Evolutionary conservation across 2,113 vertebrate genomes (phyloP).

Genomic region (Onychorhynchus coronatus): DNA sequence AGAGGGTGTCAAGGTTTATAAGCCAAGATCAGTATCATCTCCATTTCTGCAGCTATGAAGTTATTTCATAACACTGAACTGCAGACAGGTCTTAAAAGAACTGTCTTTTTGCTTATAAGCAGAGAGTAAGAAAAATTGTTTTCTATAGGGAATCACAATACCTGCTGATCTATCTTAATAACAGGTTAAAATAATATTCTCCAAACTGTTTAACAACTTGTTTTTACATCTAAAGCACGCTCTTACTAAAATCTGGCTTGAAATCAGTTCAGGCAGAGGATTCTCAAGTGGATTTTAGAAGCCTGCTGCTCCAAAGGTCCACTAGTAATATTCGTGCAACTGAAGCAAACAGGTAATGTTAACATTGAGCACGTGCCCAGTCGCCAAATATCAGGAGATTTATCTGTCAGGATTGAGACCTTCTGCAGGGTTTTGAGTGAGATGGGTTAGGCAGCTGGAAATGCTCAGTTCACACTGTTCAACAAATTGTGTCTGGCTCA

Average conservation of each 20-base stretch:
- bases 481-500: neutral
- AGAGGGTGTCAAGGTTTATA: conserved; percentile 43
- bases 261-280: neutral
- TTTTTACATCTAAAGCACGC: neutral
- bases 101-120: neutral
- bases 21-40: conserved; percentile 38
- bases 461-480: neutral
- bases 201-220: neutral
- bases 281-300: neutral
- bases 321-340: neutral
- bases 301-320: neutral
- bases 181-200: neutral
- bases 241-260: neutral
- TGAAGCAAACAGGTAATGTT: neutral
- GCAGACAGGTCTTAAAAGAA: neutral
- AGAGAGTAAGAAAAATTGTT: neutral
- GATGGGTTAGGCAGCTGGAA: neutral
- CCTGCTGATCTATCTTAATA: neutral
- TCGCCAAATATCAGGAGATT: neutral
- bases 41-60: conserved; percentile 5
- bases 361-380: neutral
- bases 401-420: neutral
- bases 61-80: neutral
- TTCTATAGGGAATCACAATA: neutral
- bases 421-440: neutral